Evolutionary conservation across 1,140 invertebrate genomes (phyloP).

Genomic region (Drosophila sucinea): DNA sequence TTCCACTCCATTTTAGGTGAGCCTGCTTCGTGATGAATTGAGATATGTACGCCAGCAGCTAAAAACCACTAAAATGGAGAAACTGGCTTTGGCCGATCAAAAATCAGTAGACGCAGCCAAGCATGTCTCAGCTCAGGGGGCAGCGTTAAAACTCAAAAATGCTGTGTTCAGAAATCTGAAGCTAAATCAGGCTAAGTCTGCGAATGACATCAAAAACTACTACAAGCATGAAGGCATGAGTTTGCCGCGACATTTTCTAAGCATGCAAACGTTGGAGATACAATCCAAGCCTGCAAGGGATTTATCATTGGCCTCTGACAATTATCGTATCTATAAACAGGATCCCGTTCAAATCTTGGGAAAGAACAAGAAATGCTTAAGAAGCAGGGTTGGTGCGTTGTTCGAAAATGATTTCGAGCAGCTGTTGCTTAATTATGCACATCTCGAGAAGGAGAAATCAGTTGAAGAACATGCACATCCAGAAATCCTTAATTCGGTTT

Average conservation of each 20-base stretch:
- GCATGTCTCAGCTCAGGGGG: slow-evolving; percentile 57
- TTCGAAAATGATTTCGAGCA: slow-evolving; percentile 67
- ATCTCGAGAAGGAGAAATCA: slow-evolving; percentile 49
- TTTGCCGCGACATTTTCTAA: slow-evolving; percentile 29
- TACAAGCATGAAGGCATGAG: slow-evolving; percentile 6
- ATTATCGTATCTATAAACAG: slow-evolving; percentile 23
- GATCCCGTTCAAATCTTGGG: background rate
- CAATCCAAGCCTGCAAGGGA: background rate
- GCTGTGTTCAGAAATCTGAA: slow-evolving; percentile 46
- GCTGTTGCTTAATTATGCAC: slow-evolving; percentile 50
- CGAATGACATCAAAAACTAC: slow-evolving; percentile 27
- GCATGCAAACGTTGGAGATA: slow-evolving; percentile 47
- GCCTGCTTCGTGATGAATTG: slow-evolving; percentile 71
- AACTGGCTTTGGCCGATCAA: slow-evolving; percentile 56
- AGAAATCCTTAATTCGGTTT: slow-evolving; percentile 45
- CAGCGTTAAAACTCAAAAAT: slow-evolving; percentile 59
- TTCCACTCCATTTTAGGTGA: slow-evolving; percentile 34
- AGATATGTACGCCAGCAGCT: slow-evolving; percentile 67
- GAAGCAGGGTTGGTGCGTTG: slow-evolving; percentile 44
- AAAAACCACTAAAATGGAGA: slow-evolving; percentile 70
- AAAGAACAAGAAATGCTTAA: slow-evolving; percentile 14
- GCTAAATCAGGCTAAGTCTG: slow-evolving; percentile 29
- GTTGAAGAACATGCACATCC: slow-evolving; percentile 6
- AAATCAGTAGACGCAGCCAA: slow-evolving; percentile 63
- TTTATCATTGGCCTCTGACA: background rate